Percentiles rank a stretch among this genome's conserved stretches.
These are phyloP conservation scores for Mobula birostris DNA, from an alignment of 2,113 vertebrate species.

Conservation along the genomic window DNA sequence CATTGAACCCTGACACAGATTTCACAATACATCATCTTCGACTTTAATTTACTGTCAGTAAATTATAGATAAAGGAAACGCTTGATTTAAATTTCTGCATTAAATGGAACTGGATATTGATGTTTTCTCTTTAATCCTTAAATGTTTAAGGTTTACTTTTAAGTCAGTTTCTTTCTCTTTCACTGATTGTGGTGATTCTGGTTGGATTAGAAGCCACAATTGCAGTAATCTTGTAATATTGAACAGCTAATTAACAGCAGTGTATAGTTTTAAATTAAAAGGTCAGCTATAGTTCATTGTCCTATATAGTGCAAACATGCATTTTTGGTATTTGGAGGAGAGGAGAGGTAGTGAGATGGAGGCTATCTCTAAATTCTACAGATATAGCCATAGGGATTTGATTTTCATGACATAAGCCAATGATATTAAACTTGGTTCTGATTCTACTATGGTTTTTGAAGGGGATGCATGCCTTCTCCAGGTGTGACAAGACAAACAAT, in stretches of 20 bases:
- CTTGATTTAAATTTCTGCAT: not conserved
- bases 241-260: not conserved
- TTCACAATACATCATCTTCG: slow-evolving; percentile 27
- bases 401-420: too few relatives aligned
- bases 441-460: too few relatives aligned
- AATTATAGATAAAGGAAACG: not conserved
- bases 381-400: too few relatives aligned
- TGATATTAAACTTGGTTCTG: too few relatives aligned
- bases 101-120: not conserved
- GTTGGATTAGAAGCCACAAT: not conserved
- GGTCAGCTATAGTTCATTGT: not conserved
- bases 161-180: not conserved
- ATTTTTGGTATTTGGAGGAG: not conserved
- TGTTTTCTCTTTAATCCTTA: not conserved
- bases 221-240: not conserved
- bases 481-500: not conserved
- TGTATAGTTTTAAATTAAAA: not conserved
- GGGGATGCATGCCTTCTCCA: too few relatives aligned
- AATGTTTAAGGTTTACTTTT: not conserved
- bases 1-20: not conserved
- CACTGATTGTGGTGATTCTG: not conserved
- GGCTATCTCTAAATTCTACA: too few relatives aligned
- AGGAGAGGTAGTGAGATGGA: too few relatives aligned
- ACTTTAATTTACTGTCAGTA: not conserved
- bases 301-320: not conserved